Base-by-base conservation (phyloP, 2,113 vertebrate species). In the Cacatua alba region DNA sequence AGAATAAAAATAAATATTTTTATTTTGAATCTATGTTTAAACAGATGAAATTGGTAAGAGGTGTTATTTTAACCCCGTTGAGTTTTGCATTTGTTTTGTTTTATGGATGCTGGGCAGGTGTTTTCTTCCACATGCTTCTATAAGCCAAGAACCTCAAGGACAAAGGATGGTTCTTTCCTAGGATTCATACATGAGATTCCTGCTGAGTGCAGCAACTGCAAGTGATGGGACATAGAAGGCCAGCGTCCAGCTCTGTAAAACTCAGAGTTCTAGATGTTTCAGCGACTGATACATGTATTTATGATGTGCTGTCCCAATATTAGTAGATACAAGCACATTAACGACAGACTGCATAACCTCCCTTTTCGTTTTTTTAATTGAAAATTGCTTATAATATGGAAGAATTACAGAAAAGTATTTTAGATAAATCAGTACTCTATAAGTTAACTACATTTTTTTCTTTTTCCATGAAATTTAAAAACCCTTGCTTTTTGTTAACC, bases 391-490 rank as follows among this genome's bases (percentile, higher is more conserved):
- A 19, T 44, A 71, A 62, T 94, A 96, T 65, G 89, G 90, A 97
- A 97, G 24, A 71, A 95, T 84, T 95, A 92, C 59, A 95, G 70
- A 68, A 79, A 35, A 18, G 2, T 80, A 92, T 70, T 97, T 97
- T 82, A 90, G 71, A 91, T 80, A 96, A 80, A 95, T 93, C 91
- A 86, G 57, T 94, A 94, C 72, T 96, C 80, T 88, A 19, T 95
- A 94, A 96, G 83, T 86, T 90, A 94, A 87, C 85, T 82, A 68
- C 44, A 55, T 83, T 92, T 96, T 95, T 95, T 87, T 84, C 82
- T 68, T 55, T 70, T 90, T 88, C 31, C 17, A 35, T 17, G 33
- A 83, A 81, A 84, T 76, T 43, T 23, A 77, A 91, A 84, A 77
- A 17, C 23, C 4, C 33, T 71, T 87, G 95, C 10, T 69, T 96